A percentile compares a stretch with the other conserved stretches of the same genome.
Evolutionary conservation across 2,888 invertebrate species (phyloP).

Genomic region (Folsomia manolachei): DNA sequence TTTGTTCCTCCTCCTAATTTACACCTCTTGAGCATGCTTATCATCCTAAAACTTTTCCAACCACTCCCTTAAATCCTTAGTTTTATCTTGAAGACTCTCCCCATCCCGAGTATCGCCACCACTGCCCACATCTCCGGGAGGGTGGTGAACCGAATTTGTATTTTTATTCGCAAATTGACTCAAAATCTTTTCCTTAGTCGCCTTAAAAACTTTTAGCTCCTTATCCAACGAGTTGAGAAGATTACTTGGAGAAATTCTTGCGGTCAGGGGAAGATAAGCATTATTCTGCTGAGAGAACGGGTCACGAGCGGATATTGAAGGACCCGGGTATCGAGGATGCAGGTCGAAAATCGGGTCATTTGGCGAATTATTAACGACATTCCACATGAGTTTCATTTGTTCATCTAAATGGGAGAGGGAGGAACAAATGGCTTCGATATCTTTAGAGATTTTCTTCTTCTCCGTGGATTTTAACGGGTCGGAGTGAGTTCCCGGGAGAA

Average conservation of each 20-base stretch:
- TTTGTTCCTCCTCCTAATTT: no score
- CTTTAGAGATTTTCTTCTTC: conserved; percentile 42
- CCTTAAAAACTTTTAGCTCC: conserved; percentile 35
- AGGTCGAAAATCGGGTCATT: background rate
- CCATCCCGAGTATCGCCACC: conserved; percentile 17
- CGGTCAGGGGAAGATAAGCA: background rate
- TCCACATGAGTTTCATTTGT: conserved; percentile 49
- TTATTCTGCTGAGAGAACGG: background rate
- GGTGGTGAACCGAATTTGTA: conserved; percentile 11
- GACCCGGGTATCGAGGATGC: background rate
- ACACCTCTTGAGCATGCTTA: no score
- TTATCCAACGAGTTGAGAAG: conserved; percentile 29
- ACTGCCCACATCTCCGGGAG: conserved; percentile 15
- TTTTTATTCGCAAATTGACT: conserved; percentile 9
- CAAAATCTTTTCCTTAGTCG: conserved; percentile 19
- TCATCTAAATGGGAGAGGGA: conserved; percentile 44
- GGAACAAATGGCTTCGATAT: conserved; percentile 44
- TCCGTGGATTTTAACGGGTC: conserved; percentile 13
- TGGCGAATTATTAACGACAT: conserved; percentile 18
- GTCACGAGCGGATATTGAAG: background rate
- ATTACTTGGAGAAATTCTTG: background rate
- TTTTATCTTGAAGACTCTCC: conserved; percentile 40
- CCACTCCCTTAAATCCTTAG: conserved; percentile 48
- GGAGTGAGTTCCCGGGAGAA: conserved; percentile 11
- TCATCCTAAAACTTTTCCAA: conserved; percentile 45